phyloP scores from a whole-genome alignment of 2,113 vertebrate genomes.

The Origma solitaria region DNA sequence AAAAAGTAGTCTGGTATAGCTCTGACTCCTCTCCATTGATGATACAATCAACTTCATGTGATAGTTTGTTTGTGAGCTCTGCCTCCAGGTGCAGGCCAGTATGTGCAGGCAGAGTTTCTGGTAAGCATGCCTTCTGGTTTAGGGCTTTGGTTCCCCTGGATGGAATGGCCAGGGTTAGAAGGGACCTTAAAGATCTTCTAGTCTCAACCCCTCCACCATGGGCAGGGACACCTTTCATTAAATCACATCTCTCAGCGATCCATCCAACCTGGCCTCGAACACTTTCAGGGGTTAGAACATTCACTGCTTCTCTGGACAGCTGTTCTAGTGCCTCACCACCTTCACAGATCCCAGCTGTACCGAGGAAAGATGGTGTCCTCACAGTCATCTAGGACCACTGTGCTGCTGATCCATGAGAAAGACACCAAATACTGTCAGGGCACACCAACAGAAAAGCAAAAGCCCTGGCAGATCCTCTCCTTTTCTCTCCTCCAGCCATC shows the following conservation, averaged over 20 bases:
- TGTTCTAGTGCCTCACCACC: neutral
- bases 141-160: neutral
- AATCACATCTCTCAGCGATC: neutral
- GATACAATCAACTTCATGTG: neutral
- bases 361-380: neutral
- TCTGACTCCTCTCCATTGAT: neutral
- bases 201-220: neutral
- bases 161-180: neutral
- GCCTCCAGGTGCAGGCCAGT: rapidly evolving
- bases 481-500: neutral
- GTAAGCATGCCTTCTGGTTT: rapidly evolving
- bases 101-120: neutral
- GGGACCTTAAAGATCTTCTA: neutral
- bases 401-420: neutral
- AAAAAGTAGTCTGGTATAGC: neutral
- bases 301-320: neutral
- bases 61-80: neutral
- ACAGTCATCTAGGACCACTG: neutral
- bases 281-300: neutral
- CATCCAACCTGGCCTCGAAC: neutral
- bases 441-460: neutral
- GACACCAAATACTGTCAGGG: neutral
- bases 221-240: neutral
- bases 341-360: neutral
- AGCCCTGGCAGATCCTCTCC: neutral